Conservation (phyloP, 2,113 vertebrate genomes). For the Sebastes schlegelii region DNA sequence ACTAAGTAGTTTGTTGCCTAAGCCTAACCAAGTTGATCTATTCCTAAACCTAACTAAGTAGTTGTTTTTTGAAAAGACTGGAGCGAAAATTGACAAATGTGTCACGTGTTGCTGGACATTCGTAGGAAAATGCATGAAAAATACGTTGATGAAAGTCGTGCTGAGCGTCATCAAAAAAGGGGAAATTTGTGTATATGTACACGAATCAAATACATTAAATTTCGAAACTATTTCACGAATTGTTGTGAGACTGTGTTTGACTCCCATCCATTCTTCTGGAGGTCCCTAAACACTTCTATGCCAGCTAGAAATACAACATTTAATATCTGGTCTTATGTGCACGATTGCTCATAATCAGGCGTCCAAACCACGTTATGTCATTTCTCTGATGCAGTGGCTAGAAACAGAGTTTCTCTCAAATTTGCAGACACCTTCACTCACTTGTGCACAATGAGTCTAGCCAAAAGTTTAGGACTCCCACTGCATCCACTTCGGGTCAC, state of each 20-base stretch:
- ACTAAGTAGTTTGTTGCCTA: too few relatives aligned
- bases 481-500: constrained; percentile 1
- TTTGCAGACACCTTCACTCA: background rate
- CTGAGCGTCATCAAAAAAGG: too few relatives aligned
- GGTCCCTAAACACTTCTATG: background rate
- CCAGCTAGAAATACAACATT: background rate
- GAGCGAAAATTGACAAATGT: too few relatives aligned
- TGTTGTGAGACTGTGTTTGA: too few relatives aligned
- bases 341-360: background rate
- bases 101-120: too few relatives aligned
- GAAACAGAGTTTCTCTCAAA: constrained; percentile 1
- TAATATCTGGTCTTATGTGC: background rate
- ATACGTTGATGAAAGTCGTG: too few relatives aligned
- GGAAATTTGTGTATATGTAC: background rate
- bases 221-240: too few relatives aligned
- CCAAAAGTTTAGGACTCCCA: constrained; percentile 23
- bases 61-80: too few relatives aligned
- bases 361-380: background rate
- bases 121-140: too few relatives aligned
- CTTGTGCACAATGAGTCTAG: constrained; percentile 7
- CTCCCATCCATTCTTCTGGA: background rate
- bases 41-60: too few relatives aligned
- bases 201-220: too few relatives aligned
- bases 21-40: too few relatives aligned
- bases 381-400: background rate